Evolutionary conservation across 2,888 invertebrate species (phyloP).

Genomic region (Campoplex nolae): DNA sequence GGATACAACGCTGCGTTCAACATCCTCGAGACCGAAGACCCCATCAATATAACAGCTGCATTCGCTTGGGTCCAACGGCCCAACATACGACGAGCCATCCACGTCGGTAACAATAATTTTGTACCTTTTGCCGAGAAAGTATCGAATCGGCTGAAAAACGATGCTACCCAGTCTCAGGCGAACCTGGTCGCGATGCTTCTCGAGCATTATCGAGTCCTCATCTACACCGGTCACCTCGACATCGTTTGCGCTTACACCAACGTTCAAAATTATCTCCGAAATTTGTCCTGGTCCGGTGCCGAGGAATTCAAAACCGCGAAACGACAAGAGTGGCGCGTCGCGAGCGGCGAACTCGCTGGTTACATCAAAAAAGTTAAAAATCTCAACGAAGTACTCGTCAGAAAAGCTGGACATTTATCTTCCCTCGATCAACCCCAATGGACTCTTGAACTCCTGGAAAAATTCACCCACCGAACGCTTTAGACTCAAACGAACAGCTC

Average conservation of each 20-base stretch:
- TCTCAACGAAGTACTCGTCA: slow-evolving; percentile 83
- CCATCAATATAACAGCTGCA: not conserved
- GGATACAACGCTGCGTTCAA: slow-evolving; percentile 92
- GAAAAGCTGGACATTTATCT: slow-evolving; percentile 85
- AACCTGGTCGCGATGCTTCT: slow-evolving; percentile 90
- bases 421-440: slow-evolving; percentile 85
- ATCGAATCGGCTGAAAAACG: slow-evolving; percentile 89
- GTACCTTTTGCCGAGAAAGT: slow-evolving; percentile 87
- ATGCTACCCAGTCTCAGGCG: slow-evolving; percentile 93
- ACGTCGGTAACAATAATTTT: slow-evolving; percentile 93
- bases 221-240: slow-evolving; percentile 96
- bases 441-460: slow-evolving; percentile 84
- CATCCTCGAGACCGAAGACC: not conserved
- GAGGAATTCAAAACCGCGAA: slow-evolving; percentile 82
- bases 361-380: slow-evolving; percentile 82
- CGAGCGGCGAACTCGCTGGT: slow-evolving; percentile 83
- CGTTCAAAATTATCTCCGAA: slow-evolving; percentile 91
- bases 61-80: slow-evolving; percentile 75
- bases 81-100: slow-evolving; percentile 90
- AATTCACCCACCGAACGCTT: slow-evolving; percentile 75
- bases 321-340: slow-evolving; percentile 83
- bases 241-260: slow-evolving; percentile 95
- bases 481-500: not conserved
- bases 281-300: slow-evolving; percentile 84
- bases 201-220: slow-evolving; percentile 89